Base-by-base conservation (phyloP, 1,140 invertebrate species). In the Drosophila pseudoananassae region DNA sequence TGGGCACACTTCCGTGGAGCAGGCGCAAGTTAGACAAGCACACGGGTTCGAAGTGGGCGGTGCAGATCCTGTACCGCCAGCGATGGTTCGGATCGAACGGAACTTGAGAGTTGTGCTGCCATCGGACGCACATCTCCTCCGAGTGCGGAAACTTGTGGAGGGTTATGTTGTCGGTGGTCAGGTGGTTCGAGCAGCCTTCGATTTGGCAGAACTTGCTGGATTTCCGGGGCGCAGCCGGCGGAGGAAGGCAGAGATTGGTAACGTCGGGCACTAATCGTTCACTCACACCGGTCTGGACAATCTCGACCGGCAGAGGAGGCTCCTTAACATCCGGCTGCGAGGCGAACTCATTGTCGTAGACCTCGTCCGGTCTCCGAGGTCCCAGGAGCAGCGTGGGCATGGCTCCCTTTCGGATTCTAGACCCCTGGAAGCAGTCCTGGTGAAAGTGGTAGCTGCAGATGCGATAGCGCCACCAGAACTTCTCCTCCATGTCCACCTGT, bases 11-110 rank as follows among this genome's bases (percentile, higher is more conserved):
- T 15, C 90, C 90, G 9, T 89, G 78, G 12, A 88, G 33, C 10
- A 88, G 47, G 0, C 83, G 60, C 76, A 71, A 65, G 8, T 79
- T 88, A 10, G 70, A 45, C 52, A 91, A 52, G 14, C 90, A 91
- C 14, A 84, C 60, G 7, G 79, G 77, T 14, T 88, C 71, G n/a
- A 91, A 91, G 25, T 91, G 90, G 0, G 70, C 79, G 53, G 82
- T 91, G 54, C 90, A 91, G 9, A 91, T 85, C 20, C 90, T 85
- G 27, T 91, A 84, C 0, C 90, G 79, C 80, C 75, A 83, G 1
- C 75, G 81, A 40, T 52, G 57, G 4, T 75, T 56, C 1, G 80
- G 73, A 54, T 88, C 76, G 23, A 88, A 89, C 2, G 85, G 71
- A 38, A 91, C 80, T 53, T 90, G 79, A 0, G 87, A 77, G 50